phyloP scores from a whole-genome alignment of 2,888 invertebrate genomes.

The Dyspetes luteomarginatus region DNA sequence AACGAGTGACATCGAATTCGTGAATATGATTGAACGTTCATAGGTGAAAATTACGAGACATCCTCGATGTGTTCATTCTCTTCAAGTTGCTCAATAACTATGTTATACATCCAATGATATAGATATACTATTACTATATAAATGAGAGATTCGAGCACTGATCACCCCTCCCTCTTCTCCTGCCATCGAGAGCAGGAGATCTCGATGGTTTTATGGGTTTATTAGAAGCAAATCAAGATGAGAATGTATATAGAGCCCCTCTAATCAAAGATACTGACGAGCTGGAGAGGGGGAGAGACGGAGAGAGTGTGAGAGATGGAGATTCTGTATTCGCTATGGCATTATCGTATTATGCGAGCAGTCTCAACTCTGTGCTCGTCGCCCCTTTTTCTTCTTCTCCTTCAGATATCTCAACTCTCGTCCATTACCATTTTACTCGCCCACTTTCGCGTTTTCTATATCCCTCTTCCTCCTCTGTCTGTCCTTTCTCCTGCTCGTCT shows the following conservation, averaged over 20 bases:
- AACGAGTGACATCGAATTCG: slow-evolving; percentile 12
- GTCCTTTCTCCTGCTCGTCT: slow-evolving; percentile 71
- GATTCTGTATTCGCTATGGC: slow-evolving; percentile 75
- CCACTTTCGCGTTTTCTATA: slow-evolving; percentile 30
- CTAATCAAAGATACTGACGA: slow-evolving; percentile 82
- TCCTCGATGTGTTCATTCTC: slow-evolving; percentile 6
- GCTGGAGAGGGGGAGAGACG: slow-evolving; percentile 52
- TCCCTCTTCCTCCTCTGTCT: slow-evolving; percentile 48
- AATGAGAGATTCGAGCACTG: slow-evolving; percentile 23
- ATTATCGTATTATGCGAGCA: slow-evolving; percentile 79
- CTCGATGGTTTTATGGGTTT: slow-evolving; percentile 77
- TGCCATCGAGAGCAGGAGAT: slow-evolving; percentile 17
- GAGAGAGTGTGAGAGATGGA: not conserved
- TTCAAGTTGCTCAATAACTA: slow-evolving; percentile 15
- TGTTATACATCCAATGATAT: not conserved
- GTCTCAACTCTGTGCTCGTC: slow-evolving; percentile 47
- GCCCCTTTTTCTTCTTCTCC: slow-evolving; percentile 50
- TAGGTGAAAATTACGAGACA: slow-evolving; percentile 24
- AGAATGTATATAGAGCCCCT: slow-evolving; percentile 74
- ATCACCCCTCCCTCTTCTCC: slow-evolving; percentile 32
- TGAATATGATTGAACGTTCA: slow-evolving; percentile 18
- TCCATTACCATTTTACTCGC: slow-evolving; percentile 59
- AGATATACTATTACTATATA: not conserved
- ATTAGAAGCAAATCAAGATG: slow-evolving; percentile 81
- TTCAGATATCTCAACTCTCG: slow-evolving; percentile 41